Evolutionary conservation across 53 echinoderm and acorn worm genomes (phyloP), one percentile per base, ranked within the genome.

Genomic region (Antedon mediterranea): DNA sequence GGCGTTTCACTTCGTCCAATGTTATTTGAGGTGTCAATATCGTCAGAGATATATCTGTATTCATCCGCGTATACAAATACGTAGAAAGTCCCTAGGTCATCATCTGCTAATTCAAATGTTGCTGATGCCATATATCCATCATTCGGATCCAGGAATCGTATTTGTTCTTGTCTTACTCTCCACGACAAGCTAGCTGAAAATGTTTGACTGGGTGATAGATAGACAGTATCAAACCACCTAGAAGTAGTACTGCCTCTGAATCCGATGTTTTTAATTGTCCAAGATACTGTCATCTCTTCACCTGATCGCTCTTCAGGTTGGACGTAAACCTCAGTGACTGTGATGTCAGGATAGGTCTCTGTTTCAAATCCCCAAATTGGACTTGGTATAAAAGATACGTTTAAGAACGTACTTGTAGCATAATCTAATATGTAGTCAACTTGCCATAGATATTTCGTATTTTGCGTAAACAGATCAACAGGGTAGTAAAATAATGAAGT

Each of bases 331-430:
- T 33, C 31, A 5, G 79, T 30, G 3, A 34, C 71, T 23, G 71
- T 31, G 31, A 79, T 32, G 28, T 79, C 79, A 3, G 79, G 71
- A 31, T 30, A 79, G 28, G 79, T 79, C 5, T 79, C 31, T 28
- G 79, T 79, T 34, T 79, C 79, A 79, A 79, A 79, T 29, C 79
- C 79, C 79, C 79, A 79, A 23, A 79, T 31, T 0, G 79, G 79
- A 23, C 79, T 79, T 5, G 79, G 79, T 26, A 79, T 71, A 71
- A 71, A 28, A 26, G 79, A 32, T 8, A 70, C 71, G 71, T 79
- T 79, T 0, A 79, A 28, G 26, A 33, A 33, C 28, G 6, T 71
- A 71, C 71, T 71, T 15, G 79, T 32, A n/a, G 32, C 31, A n/a
- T 71, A 31, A 28, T 30, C 31, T 4, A 79, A 34, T 14, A 79